phyloP scores from a whole-genome alignment of 2,113 vertebrate species.

The Myotis lucifugus region DNA sequence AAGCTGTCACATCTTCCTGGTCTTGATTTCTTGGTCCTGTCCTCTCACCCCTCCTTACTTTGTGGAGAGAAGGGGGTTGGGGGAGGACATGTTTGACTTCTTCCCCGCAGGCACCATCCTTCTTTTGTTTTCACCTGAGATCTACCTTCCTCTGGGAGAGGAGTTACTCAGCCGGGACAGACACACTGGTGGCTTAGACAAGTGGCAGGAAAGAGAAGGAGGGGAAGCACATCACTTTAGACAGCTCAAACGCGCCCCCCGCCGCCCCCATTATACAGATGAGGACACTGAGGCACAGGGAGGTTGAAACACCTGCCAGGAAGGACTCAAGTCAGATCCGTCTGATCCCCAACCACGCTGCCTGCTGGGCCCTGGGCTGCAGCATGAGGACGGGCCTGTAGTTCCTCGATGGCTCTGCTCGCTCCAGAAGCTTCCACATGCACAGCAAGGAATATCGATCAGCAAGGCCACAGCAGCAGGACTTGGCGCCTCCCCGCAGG shows the following conservation, averaged over 20 bases:
- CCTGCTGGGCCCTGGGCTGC: neutral
- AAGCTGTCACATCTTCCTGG: neutral
- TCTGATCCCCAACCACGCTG: neutral
- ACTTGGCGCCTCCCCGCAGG: accelerated
- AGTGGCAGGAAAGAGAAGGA: neutral
- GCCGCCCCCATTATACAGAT: neutral
- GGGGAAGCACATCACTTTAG: neutral
- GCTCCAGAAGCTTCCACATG: neutral
- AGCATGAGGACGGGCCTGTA: neutral
- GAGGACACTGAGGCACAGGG: neutral
- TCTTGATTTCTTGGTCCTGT: too few species aligned
- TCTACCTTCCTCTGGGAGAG: neutral
- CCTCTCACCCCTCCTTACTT: neutral
- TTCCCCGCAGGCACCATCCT: accelerated
- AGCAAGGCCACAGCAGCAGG: neutral
- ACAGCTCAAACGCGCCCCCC: neutral
- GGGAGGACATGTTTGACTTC: too few species aligned
- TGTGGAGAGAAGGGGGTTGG: neutral
- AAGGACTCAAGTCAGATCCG: neutral
- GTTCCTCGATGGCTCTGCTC: neutral
- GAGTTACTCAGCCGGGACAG: neutral
- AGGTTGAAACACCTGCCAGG: neutral
- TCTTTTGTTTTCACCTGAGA: neutral
- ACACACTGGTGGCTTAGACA: neutral
- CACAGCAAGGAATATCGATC: too few species aligned